phyloP scores from a whole-genome alignment of 2,113 vertebrate genomes.

The Oryzias javanicus region DNA sequence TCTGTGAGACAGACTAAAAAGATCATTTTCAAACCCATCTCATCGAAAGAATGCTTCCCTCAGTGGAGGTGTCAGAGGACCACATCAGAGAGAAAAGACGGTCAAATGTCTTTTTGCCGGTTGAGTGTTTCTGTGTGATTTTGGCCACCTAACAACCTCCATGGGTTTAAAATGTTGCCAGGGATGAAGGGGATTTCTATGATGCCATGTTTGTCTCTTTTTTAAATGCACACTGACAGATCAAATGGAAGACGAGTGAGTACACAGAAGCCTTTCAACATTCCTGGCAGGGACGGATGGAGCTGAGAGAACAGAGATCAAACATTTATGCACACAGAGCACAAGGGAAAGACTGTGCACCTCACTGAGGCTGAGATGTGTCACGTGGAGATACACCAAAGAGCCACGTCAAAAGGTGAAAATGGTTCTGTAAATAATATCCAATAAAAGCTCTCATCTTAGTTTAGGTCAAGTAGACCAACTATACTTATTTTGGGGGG shows the following conservation, averaged over 20 bases:
- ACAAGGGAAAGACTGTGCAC: background rate
- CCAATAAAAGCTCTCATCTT: background rate
- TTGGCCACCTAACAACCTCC: conserved; percentile 47
- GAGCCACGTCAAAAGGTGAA: background rate
- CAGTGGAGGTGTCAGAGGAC: conserved; percentile 37
- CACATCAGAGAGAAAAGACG: conserved; percentile 37
- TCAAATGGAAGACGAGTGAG: conserved; percentile 52
- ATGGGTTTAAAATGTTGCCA: conserved; percentile 48
- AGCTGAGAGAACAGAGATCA: conserved; percentile 31
- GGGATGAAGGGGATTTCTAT: conserved; percentile 46
- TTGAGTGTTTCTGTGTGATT: conserved; percentile 32
- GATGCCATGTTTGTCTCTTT: conserved; percentile 51
- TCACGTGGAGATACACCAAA: background rate
- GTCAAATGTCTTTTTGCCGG: conserved; percentile 44
- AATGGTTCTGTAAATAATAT: background rate
- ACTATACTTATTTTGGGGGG: no score
- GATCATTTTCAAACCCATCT: conserved; percentile 35
- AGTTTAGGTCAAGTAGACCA: no score
- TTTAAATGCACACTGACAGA: conserved; percentile 37
- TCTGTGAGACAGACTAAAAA: background rate
- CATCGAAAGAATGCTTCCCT: conserved; percentile 20
- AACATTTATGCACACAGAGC: conserved; percentile 20
- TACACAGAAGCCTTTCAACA: conserved; percentile 44
- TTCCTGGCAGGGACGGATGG: conserved; percentile 31
- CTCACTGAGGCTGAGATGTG: conserved; percentile 7